Conservation (phyloP, 1,140 invertebrate species). For the Achroia grisella region DNA sequence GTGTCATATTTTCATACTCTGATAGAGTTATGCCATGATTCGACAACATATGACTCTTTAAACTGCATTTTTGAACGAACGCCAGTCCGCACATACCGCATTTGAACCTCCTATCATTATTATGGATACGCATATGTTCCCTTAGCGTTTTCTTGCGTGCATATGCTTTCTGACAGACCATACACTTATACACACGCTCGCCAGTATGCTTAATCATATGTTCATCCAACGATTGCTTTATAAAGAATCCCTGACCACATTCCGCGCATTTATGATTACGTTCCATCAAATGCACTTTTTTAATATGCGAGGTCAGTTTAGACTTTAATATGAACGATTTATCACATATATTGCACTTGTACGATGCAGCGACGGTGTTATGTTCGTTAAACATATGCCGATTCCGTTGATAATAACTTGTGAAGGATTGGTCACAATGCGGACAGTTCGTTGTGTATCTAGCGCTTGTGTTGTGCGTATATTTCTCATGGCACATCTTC, state of each 20-base stretch:
- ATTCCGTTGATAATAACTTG: slow-evolving; percentile 55
- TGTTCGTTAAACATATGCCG: slow-evolving; percentile 53
- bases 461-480: slow-evolving; percentile 41
- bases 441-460: slow-evolving; percentile 54
- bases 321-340: slow-evolving; percentile 52
- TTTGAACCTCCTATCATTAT: slow-evolving; percentile 52
- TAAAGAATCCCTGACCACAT: slow-evolving; percentile 52
- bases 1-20: slow-evolving; percentile 30
- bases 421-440: slow-evolving; percentile 46
- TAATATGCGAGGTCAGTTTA: slow-evolving; percentile 51
- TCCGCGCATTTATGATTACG: slow-evolving; percentile 47
- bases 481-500: slow-evolving; percentile 50
- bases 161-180: slow-evolving; percentile 67
- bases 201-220: slow-evolving; percentile 60
- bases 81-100: slow-evolving; percentile 62
- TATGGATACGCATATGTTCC: slow-evolving; percentile 70
- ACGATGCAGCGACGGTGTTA: slow-evolving; percentile 29
- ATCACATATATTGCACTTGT: slow-evolving; percentile 61
- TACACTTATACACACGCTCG: slow-evolving; percentile 46
- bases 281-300: slow-evolving; percentile 59
- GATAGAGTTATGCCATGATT: slow-evolving; percentile 51
- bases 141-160: slow-evolving; percentile 70
- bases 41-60: slow-evolving; percentile 53
- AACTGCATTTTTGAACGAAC: slow-evolving; percentile 57
- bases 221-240: slow-evolving; percentile 46